Conservation (phyloP, 2,888 invertebrate species). For the Amphipyra berbera region DNA sequence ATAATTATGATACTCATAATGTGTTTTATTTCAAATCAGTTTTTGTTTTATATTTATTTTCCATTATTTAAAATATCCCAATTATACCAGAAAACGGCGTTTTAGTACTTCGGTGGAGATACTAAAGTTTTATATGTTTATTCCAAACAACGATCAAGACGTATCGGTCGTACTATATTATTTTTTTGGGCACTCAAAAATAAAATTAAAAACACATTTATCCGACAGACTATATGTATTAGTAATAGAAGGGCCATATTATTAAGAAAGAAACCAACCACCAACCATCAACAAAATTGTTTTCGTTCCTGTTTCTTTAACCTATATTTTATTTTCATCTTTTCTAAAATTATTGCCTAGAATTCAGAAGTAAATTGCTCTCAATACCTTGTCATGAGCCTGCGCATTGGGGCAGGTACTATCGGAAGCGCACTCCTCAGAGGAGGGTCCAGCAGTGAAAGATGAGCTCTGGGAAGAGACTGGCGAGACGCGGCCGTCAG, state of each 20-base stretch:
- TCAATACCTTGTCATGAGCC: slow-evolving; percentile 93
- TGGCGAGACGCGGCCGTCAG: slow-evolving; percentile 91
- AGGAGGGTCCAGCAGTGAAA: slow-evolving; percentile 83
- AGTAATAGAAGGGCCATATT: slow-evolving; percentile 17
- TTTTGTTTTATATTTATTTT: no score
- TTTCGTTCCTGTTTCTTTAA: slow-evolving; percentile 18
- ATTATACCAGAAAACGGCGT: no score
- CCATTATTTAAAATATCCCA: no score
- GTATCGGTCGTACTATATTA: no score
- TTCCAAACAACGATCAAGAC: no score
- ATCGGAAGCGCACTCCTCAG: slow-evolving; percentile 89
- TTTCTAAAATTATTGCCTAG: not conserved
- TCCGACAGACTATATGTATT: slow-evolving; percentile 6
- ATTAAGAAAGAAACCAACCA: slow-evolving; percentile 11
- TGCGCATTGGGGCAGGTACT: slow-evolving; percentile 80
- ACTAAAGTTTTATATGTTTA: no score
- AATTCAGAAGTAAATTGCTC: slow-evolving; percentile 24
- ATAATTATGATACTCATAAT: no score
- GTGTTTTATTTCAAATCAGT: no score
- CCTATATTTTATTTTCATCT: slow-evolving; percentile 2
- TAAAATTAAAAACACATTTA: no score
- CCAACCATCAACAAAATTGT: not conserved
- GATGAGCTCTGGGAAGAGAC: slow-evolving; percentile 85
- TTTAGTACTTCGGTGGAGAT: no score
- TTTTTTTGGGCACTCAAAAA: no score